A percentile compares a stretch with the other conserved stretches of the same genome.
phyloP scores from a whole-genome alignment of 2,888 invertebrate genomes.

The Hyalella azteca region DNA sequence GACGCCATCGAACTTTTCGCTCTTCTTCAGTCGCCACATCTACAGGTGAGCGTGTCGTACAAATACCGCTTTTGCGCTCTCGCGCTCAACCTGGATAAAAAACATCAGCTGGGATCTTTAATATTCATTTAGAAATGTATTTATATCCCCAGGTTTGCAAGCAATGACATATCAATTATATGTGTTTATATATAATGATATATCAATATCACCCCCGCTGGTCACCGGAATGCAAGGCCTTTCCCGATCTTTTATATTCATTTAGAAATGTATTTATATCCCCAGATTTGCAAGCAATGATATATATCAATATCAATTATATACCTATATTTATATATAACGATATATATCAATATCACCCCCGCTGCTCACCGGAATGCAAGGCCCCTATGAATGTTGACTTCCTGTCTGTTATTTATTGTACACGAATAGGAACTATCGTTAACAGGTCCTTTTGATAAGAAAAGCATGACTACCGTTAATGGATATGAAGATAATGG shows the following conservation, averaged over 20 bases:
- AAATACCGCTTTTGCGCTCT: too few relatives aligned
- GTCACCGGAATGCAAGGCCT: too few relatives aligned
- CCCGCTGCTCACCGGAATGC: too few relatives aligned
- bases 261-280: not conserved
- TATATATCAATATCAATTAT: too few relatives aligned
- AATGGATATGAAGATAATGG: too few relatives aligned
- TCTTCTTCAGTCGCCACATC: slow-evolving; percentile 82
- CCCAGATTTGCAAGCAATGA: not conserved
- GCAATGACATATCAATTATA: not conserved
- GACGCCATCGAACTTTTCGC: slow-evolving; percentile 81
- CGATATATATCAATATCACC: not conserved
- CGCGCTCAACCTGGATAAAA: not conserved
- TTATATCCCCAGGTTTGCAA: not conserved
- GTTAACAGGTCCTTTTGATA: too few relatives aligned
- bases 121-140: not conserved
- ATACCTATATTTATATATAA: not conserved
- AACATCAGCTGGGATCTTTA: not conserved
- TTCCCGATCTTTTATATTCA: too few relatives aligned
- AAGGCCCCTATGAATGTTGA: too few relatives aligned
- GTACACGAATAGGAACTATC: too few relatives aligned
- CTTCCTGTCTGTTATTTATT: too few relatives aligned
- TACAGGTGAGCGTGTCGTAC: slow-evolving; percentile 77
- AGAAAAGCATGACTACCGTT: too few relatives aligned
- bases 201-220: too few relatives aligned
- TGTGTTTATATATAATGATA: not conserved